Conservation (phyloP, 2,113 vertebrate genomes). For the Eclectus roratus region DNA sequence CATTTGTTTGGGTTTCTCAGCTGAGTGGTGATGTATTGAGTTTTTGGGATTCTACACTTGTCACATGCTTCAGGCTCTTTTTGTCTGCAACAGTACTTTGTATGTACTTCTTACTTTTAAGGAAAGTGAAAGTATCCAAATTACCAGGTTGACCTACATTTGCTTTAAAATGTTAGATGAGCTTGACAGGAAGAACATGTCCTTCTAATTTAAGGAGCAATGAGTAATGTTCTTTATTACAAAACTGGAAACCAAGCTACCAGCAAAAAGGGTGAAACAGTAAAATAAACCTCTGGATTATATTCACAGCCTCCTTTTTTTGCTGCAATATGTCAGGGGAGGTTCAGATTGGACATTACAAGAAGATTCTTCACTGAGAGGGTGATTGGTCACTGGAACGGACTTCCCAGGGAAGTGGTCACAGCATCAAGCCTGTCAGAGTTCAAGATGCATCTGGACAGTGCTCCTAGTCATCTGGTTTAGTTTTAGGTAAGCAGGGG, state of each 20-base stretch:
- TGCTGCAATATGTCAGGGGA: not conserved
- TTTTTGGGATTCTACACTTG: not conserved
- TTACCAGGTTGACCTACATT: not conserved
- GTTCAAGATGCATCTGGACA: not conserved
- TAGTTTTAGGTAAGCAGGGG: not conserved
- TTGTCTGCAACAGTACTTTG: not conserved
- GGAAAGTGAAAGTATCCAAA: not conserved
- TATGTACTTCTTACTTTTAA: not conserved
- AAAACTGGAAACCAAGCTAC: not conserved
- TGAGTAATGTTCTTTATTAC: not conserved
- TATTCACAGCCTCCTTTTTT: not conserved
- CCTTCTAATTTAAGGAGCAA: not conserved
- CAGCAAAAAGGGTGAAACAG: not conserved
- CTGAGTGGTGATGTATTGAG: accelerated
- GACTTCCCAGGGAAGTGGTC: not conserved
- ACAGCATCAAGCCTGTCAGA: not conserved
- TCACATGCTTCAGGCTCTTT: not conserved
- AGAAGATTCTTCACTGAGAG: not conserved
- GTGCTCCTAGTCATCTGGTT: not conserved
- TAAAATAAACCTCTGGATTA: not conserved
- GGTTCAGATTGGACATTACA: not conserved
- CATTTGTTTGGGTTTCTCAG: not conserved
- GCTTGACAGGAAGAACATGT: not conserved
- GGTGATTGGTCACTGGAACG: accelerated
- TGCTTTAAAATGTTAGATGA: not conserved